Evolutionary conservation across 1,140 invertebrate species (phyloP).

Genomic region (Hylaeus anthracinus): DNA sequence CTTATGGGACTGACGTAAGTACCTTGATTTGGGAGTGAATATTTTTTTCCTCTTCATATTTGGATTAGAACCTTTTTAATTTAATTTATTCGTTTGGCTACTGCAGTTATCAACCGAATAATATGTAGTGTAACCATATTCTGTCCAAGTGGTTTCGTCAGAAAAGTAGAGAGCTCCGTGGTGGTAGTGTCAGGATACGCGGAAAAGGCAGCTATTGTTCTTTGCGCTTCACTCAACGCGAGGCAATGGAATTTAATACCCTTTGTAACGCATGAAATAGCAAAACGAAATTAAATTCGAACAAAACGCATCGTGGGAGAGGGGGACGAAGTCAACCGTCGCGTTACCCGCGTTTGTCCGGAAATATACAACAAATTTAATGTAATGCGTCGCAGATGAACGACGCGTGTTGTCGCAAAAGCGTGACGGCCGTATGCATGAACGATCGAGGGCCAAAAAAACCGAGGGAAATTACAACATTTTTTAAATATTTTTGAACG

Average conservation of each 20-base stretch:
- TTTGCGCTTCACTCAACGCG: conserved; percentile 37
- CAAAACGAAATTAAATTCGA: conserved; percentile 51
- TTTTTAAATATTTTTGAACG: no score
- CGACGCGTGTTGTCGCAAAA: conserved; percentile 9
- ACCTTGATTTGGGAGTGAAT: no score
- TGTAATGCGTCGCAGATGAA: conserved; percentile 34
- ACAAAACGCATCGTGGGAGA: conserved; percentile 27
- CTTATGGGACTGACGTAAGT: no score
- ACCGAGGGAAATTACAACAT: neutral
- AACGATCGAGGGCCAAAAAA: conserved; percentile 21
- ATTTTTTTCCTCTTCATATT: no score
- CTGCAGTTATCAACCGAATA: neutral
- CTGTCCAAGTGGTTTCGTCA: conserved; percentile 2
- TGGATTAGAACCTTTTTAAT: no score
- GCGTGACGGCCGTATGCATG: neutral
- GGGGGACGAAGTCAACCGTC: conserved; percentile 36
- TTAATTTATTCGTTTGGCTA: neutral
- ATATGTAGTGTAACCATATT: conserved; percentile 31
- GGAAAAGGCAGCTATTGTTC: conserved; percentile 38
- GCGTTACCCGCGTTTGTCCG: conserved; percentile 33
- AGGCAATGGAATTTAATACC: conserved; percentile 52
- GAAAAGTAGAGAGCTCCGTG: conserved; percentile 29
- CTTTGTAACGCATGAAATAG: conserved; percentile 46
- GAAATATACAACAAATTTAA: conserved; percentile 51
- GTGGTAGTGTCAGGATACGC: conserved; percentile 28